phyloP scores from a whole-genome alignment of 2,113 vertebrate species.

The Apaloderma vittatum region DNA sequence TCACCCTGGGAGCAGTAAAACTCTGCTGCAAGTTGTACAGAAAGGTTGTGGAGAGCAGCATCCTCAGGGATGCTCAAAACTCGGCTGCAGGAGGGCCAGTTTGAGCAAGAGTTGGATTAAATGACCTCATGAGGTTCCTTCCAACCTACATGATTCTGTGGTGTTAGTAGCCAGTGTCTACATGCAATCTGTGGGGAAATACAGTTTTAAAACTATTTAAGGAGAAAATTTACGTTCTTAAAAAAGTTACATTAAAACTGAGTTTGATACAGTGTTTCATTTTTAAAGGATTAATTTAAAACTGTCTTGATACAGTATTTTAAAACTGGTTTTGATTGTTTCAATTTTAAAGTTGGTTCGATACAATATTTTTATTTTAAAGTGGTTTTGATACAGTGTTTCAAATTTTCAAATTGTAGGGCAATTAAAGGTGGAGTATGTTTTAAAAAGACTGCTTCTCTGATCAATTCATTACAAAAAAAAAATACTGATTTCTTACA shows the following conservation, averaged over 20 bases:
- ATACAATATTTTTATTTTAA: not conserved
- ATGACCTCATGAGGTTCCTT: not conserved
- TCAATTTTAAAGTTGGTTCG: not conserved
- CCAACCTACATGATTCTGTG: not conserved
- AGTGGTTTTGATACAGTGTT: not conserved
- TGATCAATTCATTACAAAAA: not conserved
- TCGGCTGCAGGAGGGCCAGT: accelerated
- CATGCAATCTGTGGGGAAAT: accelerated
- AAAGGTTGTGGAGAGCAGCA: accelerated
- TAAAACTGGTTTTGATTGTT: not conserved
- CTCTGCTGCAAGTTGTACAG: not conserved
- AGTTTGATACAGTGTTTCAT: not conserved
- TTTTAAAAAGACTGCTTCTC: not conserved
- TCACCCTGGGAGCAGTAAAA: not conserved
- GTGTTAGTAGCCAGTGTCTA: not conserved
- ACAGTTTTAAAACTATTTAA: not conserved
- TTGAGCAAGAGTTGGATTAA: not conserved
- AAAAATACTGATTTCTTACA: not conserved
- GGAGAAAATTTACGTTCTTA: not conserved
- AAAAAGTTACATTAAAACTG: not conserved
- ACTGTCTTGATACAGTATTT: not conserved
- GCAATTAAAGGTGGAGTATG: accelerated
- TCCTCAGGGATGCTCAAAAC: not conserved
- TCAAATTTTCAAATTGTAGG: not conserved
- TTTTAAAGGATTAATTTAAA: not conserved